Base-by-base conservation (phyloP, 2,888 invertebrate genomes). In the Tigriopus californicus region DNA sequence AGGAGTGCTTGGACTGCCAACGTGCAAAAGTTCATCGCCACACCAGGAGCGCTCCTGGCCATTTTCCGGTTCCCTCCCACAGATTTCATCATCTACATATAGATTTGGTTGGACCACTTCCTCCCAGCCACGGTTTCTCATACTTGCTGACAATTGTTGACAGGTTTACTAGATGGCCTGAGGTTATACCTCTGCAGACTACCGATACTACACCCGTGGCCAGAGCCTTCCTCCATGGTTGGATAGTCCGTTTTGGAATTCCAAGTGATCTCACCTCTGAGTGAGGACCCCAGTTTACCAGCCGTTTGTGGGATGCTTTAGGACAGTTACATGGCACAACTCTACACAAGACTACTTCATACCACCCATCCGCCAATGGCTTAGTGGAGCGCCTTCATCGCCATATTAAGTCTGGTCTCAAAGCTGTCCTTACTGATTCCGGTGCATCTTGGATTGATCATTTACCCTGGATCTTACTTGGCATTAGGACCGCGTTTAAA, bases 321-420 rank as follows among this genome's bases (percentile, higher is more conserved):
- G n/a, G n/a, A 2, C 4, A 18, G 6, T 10, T 58, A 12, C 18
- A 44, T 13, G 60, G 60, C 12, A 22, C 46, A 15, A 1, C 22
- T 18, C 18, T 60, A 25, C 33, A 48, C 41, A 10, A 41, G 18
- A 60, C 56, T 47, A 60, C 60, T n/a, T 33, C 56, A 10, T 60
- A 60, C 57, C 42, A 60, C 48, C 57, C 57, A 15, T 20, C 22
- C 8, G 18, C 60, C 41, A 60, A 60, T 42, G 60, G 67, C 5
- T 49, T 66, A 55, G 62, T 67, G 0, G 65, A 67, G 48, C 48
- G 64, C 6, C n/a, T 65, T 64, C 67, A 67, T 48, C 62, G 66
- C 3, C 60, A 61, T 10, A 59, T 66, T 0, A 68, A 67, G 54
- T 48, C 63, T 1, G 61, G 66, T 1, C 60, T 67, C 3, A 56